Percentiles rank a stretch among this genome's conserved stretches.
These are phyloP conservation scores for Gambusia affinis DNA, from an alignment of 2,113 vertebrate species.

Conservation along the genomic window DNA sequence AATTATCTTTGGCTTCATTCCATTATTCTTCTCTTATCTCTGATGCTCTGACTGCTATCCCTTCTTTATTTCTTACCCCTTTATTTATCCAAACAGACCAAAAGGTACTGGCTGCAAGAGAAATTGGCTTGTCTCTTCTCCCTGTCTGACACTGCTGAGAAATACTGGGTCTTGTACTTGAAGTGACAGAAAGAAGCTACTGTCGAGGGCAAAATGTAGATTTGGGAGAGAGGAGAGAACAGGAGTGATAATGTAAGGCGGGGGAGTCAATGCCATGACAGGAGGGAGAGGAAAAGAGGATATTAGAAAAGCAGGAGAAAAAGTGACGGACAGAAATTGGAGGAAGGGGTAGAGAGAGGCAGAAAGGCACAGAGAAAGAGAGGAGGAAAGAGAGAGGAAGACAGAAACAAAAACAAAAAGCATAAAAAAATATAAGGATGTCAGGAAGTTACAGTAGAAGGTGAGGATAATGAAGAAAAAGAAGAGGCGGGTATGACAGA, in stretches of 20 bases:
- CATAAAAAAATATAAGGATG: too few relatives aligned
- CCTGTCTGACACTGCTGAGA: conserved; percentile 31
- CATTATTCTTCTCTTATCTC: neutral
- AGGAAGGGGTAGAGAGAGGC: neutral
- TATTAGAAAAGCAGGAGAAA: neutral
- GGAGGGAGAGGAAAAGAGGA: neutral
- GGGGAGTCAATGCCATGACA: neutral
- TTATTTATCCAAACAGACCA: conserved; percentile 6
- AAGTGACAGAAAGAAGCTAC: conserved; percentile 12
- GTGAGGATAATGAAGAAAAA: neutral
- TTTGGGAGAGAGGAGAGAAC: conserved; percentile 3
- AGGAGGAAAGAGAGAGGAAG: neutral
- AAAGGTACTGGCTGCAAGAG: neutral
- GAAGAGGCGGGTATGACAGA: neutral
- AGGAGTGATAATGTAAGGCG: neutral
- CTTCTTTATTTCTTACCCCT: rapidly evolving
- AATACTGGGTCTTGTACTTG: conserved; percentile 15
- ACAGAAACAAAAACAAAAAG: too few relatives aligned
- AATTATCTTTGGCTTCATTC: conserved; percentile 1
- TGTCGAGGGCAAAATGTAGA: conserved; percentile 13
- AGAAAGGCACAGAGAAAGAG: too few relatives aligned
- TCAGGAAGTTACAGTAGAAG: neutral
- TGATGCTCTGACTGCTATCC: neutral
- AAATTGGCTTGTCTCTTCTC: conserved; percentile 11
- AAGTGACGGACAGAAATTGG: neutral